A percentile compares a stretch with the other conserved stretches of the same genome.
Conservation (phyloP, 2,113 vertebrate genomes). For the Mungos mungo region DNA sequence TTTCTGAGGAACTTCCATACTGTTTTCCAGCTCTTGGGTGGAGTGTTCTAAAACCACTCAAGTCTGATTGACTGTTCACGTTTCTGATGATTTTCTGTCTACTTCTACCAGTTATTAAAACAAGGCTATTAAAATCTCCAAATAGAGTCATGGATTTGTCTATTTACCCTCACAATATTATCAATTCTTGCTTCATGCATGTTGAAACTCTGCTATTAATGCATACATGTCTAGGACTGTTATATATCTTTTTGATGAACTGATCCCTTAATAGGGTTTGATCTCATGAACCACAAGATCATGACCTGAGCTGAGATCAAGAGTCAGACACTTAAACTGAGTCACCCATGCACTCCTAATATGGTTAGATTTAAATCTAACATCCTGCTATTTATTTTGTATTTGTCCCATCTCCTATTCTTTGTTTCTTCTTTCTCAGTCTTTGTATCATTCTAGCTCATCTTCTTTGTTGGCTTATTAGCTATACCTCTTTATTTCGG, state of each 20-base stretch:
- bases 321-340: no score
- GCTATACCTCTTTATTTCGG: neutral
- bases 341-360: neutral
- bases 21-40: no score
- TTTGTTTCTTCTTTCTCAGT: neutral
- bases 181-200: neutral
- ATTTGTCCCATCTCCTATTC: neutral
- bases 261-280: neutral
- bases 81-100: neutral
- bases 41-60: neutral
- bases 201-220: neutral
- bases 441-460: neutral
- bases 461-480: neutral
- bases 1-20: no score
- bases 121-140: neutral
- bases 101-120: neutral
- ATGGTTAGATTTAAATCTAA: neutral
- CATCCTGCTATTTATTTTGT: neutral
- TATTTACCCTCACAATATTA: neutral
- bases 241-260: neutral
- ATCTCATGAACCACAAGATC: no score
- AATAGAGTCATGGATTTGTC: neutral
- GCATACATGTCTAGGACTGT: neutral
- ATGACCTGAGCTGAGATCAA: no score
- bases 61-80: neutral